Base-by-base conservation (phyloP, 2,113 vertebrate genomes). In the Chamaea fasciata region DNA sequence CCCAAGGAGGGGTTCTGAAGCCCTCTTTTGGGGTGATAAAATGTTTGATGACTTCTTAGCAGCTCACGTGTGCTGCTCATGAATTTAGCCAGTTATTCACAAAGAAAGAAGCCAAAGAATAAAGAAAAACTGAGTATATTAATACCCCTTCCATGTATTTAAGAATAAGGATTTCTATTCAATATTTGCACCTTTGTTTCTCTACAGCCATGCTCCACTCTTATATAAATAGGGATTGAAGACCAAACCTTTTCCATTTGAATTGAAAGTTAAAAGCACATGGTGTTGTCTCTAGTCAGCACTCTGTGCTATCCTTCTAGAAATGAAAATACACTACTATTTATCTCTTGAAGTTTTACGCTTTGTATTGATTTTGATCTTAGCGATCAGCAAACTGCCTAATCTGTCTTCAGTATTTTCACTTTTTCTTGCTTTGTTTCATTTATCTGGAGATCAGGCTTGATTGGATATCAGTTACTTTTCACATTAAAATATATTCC, bases 271-370 rank as follows among this genome's bases (percentile, higher is more conserved):
- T 56, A 37, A 84, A 93, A 90, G 10, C 26, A 15, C 18, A 7
- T 50, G 7, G 8, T 63, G 39, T 44, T 55, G 9, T 55, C 16
- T 82, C 37, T 65, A 46, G 14, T 81, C 79, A 65, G 49, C 35
- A 41, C 18, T 53, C 13, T 71, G 4, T 46, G 9, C 28, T 71
- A 23, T n/a, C 31, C 42, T 69, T 56, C 23, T 44, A 23, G 49
- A 81, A 92, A 65, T 22, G 88, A 73, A 50, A 82, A 84, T 60
- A 78, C 80, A 42, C 9, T 4, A 1, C 33, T 81, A 64, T 88
- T 92, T 94, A 50, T 68, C 23, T 84, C 57, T 78, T 65, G 30
- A 96, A 94, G 37, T 97, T 95, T 95, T 95, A 80, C 13, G 39
- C 27, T 86, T 41, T 67, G 4, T 96, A 84, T 92, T 28, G 44